These are phyloP conservation scores for Hesperia comma DNA, from an alignment of 2,888 invertebrate genomes.

Conservation along the genomic window DNA sequence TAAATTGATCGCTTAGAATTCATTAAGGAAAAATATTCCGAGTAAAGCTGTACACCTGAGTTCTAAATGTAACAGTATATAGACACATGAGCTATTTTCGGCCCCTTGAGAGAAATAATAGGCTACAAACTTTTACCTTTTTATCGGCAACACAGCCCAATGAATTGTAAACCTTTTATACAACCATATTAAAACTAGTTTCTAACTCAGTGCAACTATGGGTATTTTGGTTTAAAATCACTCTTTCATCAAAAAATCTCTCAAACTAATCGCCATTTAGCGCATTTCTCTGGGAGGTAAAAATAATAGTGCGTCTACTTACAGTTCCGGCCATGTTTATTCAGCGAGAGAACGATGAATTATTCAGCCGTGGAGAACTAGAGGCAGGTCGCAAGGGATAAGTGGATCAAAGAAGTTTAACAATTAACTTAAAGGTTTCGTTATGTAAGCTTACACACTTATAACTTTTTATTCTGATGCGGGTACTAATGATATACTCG, in stretches of 20 bases:
- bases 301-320: slow-evolving; percentile 49
- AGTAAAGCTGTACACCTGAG: no score
- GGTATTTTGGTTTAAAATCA: background rate
- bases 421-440: background rate
- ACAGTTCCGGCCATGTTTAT: slow-evolving; percentile 50
- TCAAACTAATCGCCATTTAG: slow-evolving; percentile 39
- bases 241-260: slow-evolving; percentile 14
- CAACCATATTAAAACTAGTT: background rate
- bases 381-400: slow-evolving; percentile 19
- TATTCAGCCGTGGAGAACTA: slow-evolving; percentile 46
- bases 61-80: no score
- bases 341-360: slow-evolving; percentile 51
- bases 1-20: no score
- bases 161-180: background rate
- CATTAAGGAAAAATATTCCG: no score
- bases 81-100: no score
- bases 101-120: no score
- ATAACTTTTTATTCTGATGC: no score
- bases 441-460: background rate
- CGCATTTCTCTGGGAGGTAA: slow-evolving; percentile 42
- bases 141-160: background rate
- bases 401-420: background rate
- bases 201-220: background rate
- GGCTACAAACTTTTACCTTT: no score
- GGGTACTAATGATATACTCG: no score